Base-by-base conservation (phyloP, 1,140 invertebrate species). In the Nylanderia fulva region DNA sequence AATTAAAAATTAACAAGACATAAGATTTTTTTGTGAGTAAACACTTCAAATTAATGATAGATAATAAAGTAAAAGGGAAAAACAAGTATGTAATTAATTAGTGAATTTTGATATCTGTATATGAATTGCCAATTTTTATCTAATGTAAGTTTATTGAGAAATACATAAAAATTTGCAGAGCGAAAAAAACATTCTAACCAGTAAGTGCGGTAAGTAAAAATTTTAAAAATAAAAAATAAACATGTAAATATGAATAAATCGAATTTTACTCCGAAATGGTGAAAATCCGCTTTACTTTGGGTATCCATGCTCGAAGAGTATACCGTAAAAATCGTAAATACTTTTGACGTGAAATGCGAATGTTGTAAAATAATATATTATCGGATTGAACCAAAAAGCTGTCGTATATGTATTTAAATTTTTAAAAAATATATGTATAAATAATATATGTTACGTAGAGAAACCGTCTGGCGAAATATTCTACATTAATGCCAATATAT, bases 351-450 rank as follows among this genome's bases (percentile, higher is more conserved):
- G 39, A 71, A 82, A 72, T 8, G 66, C 39, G 56, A 72, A 45
- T 21, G 66, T 39, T 82, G 77, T n/a, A 36, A 42, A 82, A 82
- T 82, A 58, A 82, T 82, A 82, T 82, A 82, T 82, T 60, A 82
- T 8, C 66, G 77, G 52, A 82, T 82, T 66, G 36, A 58, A 52
- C 27, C 52, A 42, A 72, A 58, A 82, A 82, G 66, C 77, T 61
- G 24, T 52, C 66, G 5, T 21, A 36, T 79, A 24, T 45, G 24
- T 82, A 58, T 71, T 71, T 45, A 15, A 79, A 56, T 56, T n/a
- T n/a, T n/a, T n/a, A 69, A 77, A 69, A 58, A 58, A 45, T 58
- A 33, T n/a, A 29, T 72, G 6, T 29, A 71, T 72, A 72, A 58
- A 82, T 82, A 82, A 82, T 82, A 72, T 60, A 58, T 72, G n/a